Evolutionary conservation across 2,888 invertebrate species (phyloP).

Genomic region (Heliconius charithonia): DNA sequence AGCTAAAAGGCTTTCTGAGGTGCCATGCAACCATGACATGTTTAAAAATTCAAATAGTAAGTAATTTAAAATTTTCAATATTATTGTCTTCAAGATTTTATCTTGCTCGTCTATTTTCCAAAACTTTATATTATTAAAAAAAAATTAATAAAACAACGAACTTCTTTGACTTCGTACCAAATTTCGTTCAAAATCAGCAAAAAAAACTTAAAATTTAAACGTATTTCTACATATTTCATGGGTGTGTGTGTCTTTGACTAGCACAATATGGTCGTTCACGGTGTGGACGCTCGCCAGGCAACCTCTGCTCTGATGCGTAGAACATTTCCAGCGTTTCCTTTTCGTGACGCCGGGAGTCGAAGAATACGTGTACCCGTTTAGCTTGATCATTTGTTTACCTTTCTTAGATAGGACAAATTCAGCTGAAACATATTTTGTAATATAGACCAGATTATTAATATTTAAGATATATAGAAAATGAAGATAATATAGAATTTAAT

Average conservation of each 20-base stretch:
- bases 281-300: slow-evolving; percentile 55
- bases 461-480: neutral
- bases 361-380: slow-evolving; percentile 58
- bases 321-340: slow-evolving; percentile 61
- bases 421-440: slow-evolving; percentile 31
- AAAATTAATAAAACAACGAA: too few relatives aligned
- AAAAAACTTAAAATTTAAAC: neutral
- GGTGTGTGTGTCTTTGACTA: slow-evolving; percentile 40
- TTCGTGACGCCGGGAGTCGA: slow-evolving; percentile 41
- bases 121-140: too few relatives aligned
- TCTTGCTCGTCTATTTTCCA: too few relatives aligned
- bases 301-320: slow-evolving; percentile 55
- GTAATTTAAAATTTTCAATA: too few relatives aligned
- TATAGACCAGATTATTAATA: neutral
- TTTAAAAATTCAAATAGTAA: neutral
- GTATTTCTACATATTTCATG: slow-evolving; percentile 33
- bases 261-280: slow-evolving; percentile 43
- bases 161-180: too few relatives aligned
- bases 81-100: too few relatives aligned
- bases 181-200: neutral
- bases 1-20: too few relatives aligned
- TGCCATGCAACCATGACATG: too few relatives aligned
- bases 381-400: slow-evolving; percentile 54
- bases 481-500: too few relatives aligned
- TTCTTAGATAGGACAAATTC: slow-evolving; percentile 42